Conservation (phyloP, 2,113 vertebrate species). For the Nanger granti region DNA sequence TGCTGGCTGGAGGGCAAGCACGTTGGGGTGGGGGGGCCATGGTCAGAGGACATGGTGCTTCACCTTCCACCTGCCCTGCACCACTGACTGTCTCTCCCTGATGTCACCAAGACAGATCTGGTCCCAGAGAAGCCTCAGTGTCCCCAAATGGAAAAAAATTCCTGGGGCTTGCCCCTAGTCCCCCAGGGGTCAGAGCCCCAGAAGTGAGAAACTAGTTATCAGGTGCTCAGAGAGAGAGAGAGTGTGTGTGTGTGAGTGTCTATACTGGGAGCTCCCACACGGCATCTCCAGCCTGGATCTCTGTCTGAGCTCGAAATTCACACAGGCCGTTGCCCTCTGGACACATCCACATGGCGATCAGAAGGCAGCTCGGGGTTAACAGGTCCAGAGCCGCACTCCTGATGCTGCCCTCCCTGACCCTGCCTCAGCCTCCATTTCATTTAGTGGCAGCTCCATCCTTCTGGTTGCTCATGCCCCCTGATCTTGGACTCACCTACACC, state of each 20-base stretch:
- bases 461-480: not conserved
- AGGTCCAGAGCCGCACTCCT: not conserved
- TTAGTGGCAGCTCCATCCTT: not conserved
- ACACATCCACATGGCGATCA: not conserved
- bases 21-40: not conserved
- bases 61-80: not conserved
- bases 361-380: not conserved
- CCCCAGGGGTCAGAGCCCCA: not conserved
- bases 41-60: rapidly evolving
- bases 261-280: not conserved
- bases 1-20: not conserved
- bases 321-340: not conserved
- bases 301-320: not conserved
- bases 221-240: not conserved
- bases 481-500: rapidly evolving
- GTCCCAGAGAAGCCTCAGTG: not conserved
- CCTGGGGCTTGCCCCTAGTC: not conserved
- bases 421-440: not conserved
- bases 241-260: not conserved
- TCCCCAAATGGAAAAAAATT: not conserved
- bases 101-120: not conserved
- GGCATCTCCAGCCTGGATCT: not conserved
- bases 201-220: not conserved
- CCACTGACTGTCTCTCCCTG: not conserved
- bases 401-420: rapidly evolving